phyloP scores from a whole-genome alignment of 1,140 invertebrate genomes.

The Meloidogyne hapla region DNA sequence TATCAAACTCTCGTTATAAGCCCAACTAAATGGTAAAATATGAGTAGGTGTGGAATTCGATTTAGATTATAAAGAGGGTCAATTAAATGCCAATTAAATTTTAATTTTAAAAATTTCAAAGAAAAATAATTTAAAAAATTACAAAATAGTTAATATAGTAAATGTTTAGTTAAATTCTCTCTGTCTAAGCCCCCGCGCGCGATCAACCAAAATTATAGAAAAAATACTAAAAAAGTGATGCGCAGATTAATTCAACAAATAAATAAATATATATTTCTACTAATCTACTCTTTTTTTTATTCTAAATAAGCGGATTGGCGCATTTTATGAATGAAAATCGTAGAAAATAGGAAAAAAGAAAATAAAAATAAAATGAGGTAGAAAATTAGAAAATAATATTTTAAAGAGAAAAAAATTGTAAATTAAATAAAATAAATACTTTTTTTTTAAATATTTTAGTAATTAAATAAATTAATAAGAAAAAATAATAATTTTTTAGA shows the following conservation, averaged over 20 bases:
- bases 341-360: background rate
- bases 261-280: background rate
- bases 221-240: background rate
- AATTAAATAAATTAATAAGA: too few relatives aligned
- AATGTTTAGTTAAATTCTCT: too few relatives aligned
- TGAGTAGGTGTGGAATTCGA: too few relatives aligned
- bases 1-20: too few relatives aligned
- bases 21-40: too few relatives aligned
- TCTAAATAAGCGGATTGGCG: background rate
- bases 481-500: too few relatives aligned
- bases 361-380: slow-evolving; percentile 1
- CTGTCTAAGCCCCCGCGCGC: too few relatives aligned
- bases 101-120: too few relatives aligned
- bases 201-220: background rate
- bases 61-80: too few relatives aligned
- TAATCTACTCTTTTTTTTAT: background rate
- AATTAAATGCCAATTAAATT: too few relatives aligned
- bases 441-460: background rate
- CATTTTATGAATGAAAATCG: background rate
- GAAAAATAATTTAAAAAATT: too few relatives aligned
- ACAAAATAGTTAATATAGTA: too few relatives aligned
- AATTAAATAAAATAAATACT: background rate
- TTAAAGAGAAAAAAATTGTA: background rate
- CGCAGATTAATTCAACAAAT: background rate
- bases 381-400: background rate